Base-by-base conservation (phyloP, 2,113 vertebrate genomes). In the Felis chaus region DNA sequence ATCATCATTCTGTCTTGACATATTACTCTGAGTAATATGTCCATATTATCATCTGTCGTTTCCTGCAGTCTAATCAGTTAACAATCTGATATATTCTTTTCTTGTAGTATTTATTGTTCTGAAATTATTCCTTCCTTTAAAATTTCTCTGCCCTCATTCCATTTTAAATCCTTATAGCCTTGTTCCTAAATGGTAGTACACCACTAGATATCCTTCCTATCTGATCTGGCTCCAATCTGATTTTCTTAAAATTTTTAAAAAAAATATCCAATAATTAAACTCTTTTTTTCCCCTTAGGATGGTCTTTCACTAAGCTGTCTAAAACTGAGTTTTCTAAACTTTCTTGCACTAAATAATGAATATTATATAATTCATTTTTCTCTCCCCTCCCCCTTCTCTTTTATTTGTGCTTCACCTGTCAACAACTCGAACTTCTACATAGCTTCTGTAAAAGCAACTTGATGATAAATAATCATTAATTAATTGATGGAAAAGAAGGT, bases 41-140 rank as follows among this genome's bases (percentile, higher is more conserved):
- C 14, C 3, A 68, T 61, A 7, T 82, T 69, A 82, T 61, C 21
- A 39, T 88, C 36, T n/a, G 23, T 65, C 2, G 4, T 73, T 73
- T 91, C 7, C 29, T 55, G 45, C 13, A 92, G n/a, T 80, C 5
- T 25, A 41, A 95, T 92, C 33, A 41, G 53, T 65, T 57, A 68
- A 61, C 57, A 91, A 71, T 74, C 11, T 78, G 61, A 16, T 50
- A 63, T 18, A 71, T 45, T 80, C 23, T 63, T 90, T 92, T 76
- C 91, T 84, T 84, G 16, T n/a, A 82, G 39, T 65, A 39, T 65
- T 69, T 82, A 78, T 83, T 69, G 53, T n/a, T 27, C 68, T 89
- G 78, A 95, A 83, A 41, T 66, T 73, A 31, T 76, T 95, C 33
- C 13, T 83, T 88, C 53, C 48, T 91, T 90, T 84, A 16, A 91